Evolutionary conservation across 2,888 invertebrate species (phyloP).

Genomic region (Ectemnius lituratus): DNA sequence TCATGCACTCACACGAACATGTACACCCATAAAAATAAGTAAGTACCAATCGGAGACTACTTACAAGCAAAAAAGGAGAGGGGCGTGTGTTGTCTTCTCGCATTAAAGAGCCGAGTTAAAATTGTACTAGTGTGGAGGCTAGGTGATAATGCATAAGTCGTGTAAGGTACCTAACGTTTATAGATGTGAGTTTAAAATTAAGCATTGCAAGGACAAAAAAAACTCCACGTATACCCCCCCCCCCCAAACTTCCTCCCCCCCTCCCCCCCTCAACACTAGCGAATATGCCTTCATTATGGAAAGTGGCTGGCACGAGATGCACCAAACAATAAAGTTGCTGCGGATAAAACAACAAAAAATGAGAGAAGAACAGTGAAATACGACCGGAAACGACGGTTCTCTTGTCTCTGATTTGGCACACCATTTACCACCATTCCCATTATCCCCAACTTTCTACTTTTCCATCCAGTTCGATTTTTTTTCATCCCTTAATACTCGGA

Average conservation of each 20-base stretch:
- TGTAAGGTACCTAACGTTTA: slow-evolving; percentile 64
- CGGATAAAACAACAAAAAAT: slow-evolving; percentile 34
- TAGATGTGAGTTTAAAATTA: slow-evolving; percentile 60
- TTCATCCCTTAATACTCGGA: background rate
- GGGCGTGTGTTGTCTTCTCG: slow-evolving; percentile 23
- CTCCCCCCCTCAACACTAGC: slow-evolving; percentile 62
- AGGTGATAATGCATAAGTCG: slow-evolving; percentile 66
- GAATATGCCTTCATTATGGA: slow-evolving; percentile 72
- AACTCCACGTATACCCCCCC: slow-evolving; percentile 22
- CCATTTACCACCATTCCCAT: slow-evolving; percentile 22
- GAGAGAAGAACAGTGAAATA: slow-evolving; percentile 14
- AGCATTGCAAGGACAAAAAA: slow-evolving; percentile 56
- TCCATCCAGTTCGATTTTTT: slow-evolving; percentile 1
- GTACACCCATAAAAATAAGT: slow-evolving; percentile 9
- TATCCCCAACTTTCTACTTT: slow-evolving; percentile 17
- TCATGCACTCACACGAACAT: slow-evolving; percentile 9
- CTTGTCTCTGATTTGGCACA: slow-evolving; percentile 53
- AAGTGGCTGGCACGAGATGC: slow-evolving; percentile 71
- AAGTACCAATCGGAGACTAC: slow-evolving; percentile 12
- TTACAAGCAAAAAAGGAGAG: background rate
- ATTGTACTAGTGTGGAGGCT: slow-evolving; percentile 61
- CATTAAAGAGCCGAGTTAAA: slow-evolving; percentile 28
- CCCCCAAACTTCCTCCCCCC: slow-evolving; percentile 48
- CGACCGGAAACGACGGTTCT: slow-evolving; percentile 46
- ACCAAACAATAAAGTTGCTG: slow-evolving; percentile 74